phyloP scores from a whole-genome alignment of 2,888 invertebrate genomes.

The Cenopis cana region DNA sequence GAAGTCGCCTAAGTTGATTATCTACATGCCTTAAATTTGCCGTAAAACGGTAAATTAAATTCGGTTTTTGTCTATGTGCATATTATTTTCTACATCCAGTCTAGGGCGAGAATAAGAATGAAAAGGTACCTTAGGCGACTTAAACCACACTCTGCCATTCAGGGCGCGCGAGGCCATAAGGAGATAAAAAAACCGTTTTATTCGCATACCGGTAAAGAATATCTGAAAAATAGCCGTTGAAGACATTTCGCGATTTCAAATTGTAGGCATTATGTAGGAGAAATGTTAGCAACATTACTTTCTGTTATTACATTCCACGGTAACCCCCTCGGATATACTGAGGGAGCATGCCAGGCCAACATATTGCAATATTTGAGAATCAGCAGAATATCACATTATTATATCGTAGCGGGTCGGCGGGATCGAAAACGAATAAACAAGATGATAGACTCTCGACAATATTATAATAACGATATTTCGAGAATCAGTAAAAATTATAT shows the following conservation, averaged over 20 bases:
- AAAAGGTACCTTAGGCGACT: not conserved
- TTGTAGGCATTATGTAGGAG: constrained; percentile 70
- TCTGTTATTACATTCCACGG: constrained; percentile 72
- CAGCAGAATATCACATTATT: constrained; percentile 57
- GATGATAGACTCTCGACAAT: constrained; percentile 20
- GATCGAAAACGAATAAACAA: constrained; percentile 58
- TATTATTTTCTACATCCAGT: too few species aligned
- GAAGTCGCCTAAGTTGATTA: too few species aligned
- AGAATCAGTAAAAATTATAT: not conserved
- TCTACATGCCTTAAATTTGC: too few species aligned
- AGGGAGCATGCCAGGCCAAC: constrained; percentile 55
- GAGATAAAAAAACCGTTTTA: constrained; percentile 63
- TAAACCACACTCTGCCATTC: constrained; percentile 51
- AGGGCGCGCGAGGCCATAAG: constrained; percentile 51
- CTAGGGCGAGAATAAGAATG: too few species aligned
- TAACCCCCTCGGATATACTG: constrained; percentile 58
- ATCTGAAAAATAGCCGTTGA: constrained; percentile 63
- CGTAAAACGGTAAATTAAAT: too few species aligned
- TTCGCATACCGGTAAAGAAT: constrained; percentile 61
- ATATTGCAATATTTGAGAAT: constrained; percentile 66
- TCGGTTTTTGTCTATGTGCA: too few species aligned
- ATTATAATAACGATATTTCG: constrained; percentile 14
- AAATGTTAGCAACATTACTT: constrained; percentile 67
- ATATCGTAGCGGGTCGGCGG: constrained; percentile 51
- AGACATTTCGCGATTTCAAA: constrained; percentile 72